These are phyloP conservation scores for Cylloceria caligata DNA, from an alignment of 2,888 invertebrate genomes.

Conservation along the genomic window DNA sequence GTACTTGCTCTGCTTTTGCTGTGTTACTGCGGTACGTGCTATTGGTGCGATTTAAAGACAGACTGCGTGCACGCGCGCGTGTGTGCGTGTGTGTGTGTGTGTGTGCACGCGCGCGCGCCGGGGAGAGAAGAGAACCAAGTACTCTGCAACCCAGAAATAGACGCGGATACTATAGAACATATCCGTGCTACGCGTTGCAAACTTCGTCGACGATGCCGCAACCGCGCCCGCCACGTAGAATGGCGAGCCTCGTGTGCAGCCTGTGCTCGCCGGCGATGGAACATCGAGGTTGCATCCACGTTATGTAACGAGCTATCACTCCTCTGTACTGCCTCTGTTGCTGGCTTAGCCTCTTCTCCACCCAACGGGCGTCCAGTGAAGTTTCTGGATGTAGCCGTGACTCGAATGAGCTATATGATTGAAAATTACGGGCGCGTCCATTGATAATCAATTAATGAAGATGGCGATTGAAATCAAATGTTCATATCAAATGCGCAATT, in stretches of 20 bases:
- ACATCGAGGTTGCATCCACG: slow-evolving; percentile 66
- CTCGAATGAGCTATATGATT: background rate
- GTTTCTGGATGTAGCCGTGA: slow-evolving; percentile 1
- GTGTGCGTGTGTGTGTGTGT: slow-evolving; percentile 10
- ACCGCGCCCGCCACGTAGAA: slow-evolving; percentile 54
- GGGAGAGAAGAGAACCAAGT: slow-evolving; percentile 48
- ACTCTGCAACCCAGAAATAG: slow-evolving; percentile 65
- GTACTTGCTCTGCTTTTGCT: slow-evolving; percentile 13
- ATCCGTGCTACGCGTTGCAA: slow-evolving; percentile 64
- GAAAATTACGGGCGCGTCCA: slow-evolving; percentile 16
- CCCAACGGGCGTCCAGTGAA: slow-evolving; percentile 25
- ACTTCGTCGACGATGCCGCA: slow-evolving; percentile 18
- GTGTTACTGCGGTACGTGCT: slow-evolving; percentile 23
- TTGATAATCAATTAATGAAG: slow-evolving; percentile 4
- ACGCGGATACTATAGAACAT: slow-evolving; percentile 50
- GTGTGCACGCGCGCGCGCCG: slow-evolving; percentile 16
- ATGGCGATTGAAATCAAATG: background rate
- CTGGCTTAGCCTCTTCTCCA: slow-evolving; percentile 32
- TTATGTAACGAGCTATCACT: slow-evolving; percentile 56
- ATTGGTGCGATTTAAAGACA: slow-evolving; percentile 13
- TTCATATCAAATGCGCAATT: background rate
- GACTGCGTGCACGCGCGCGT: background rate
- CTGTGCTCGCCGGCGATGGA: slow-evolving; percentile 48
- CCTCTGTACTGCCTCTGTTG: slow-evolving; percentile 42
- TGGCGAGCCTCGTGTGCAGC: slow-evolving; percentile 50